phyloP scores from a whole-genome alignment of 1,140 invertebrate genomes.

The Bactericera cockerelli region DNA sequence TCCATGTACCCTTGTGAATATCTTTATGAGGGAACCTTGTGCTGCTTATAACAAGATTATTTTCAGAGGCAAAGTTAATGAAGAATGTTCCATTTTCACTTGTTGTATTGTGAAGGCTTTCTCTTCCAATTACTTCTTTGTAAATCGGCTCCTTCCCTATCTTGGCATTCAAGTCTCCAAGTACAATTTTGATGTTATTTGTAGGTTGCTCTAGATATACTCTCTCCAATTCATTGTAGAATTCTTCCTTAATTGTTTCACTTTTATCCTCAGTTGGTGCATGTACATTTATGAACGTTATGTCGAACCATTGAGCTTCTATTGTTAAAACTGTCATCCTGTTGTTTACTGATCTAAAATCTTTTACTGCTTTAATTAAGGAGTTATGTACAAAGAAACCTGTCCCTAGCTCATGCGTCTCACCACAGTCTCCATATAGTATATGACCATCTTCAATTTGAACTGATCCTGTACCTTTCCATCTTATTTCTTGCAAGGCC shows the following conservation, averaged over 20 bases:
- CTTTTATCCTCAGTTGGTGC: slow-evolving; percentile 17
- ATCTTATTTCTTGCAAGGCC: slow-evolving; percentile 18
- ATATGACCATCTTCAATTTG: slow-evolving; percentile 2
- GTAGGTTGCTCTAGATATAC: background rate
- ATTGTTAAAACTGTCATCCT: slow-evolving; percentile 12
- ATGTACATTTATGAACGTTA: slow-evolving; percentile 13
- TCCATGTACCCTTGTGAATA: slow-evolving; percentile 21
- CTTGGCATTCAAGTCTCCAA: slow-evolving; percentile 17
- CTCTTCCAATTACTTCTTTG: slow-evolving; percentile 21
- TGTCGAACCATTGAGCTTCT: slow-evolving; percentile 12
- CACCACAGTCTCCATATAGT: background rate
- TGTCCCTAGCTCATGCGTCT: slow-evolving; percentile 4
- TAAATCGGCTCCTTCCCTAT: slow-evolving; percentile 12
- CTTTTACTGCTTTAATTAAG: slow-evolving; percentile 4
- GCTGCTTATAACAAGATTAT: slow-evolving; percentile 17
- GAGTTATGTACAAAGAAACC: slow-evolving; percentile 13
- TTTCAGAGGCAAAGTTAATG: slow-evolving; percentile 17
- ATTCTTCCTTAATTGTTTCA: slow-evolving; percentile 15
- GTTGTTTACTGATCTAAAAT: slow-evolving; percentile 10
- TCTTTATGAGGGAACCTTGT: slow-evolving; percentile 19
- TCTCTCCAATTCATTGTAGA: slow-evolving; percentile 16
- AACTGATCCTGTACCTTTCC: slow-evolving; percentile 11
- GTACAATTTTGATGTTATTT: slow-evolving; percentile 15
- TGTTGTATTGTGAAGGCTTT: slow-evolving; percentile 22
- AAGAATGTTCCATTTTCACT: slow-evolving; percentile 19